Conservation (phyloP, 2,888 invertebrate species). For the Melitaea athalia region DNA sequence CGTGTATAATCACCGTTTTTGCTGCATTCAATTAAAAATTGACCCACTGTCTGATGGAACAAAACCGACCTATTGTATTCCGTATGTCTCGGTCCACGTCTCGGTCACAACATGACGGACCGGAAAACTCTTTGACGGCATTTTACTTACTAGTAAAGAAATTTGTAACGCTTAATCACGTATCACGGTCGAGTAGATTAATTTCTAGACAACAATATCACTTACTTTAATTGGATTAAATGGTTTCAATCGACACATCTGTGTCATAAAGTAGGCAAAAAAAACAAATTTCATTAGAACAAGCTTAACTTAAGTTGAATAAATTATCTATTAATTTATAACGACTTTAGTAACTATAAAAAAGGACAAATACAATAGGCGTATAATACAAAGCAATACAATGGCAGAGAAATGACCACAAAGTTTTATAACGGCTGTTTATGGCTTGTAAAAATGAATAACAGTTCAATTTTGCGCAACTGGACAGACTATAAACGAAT, state of each 20-base stretch:
- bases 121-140: slow-evolving; percentile 42
- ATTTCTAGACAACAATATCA: slow-evolving; percentile 48
- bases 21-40: slow-evolving; percentile 76
- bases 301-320: too few relatives aligned
- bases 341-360: neutral
- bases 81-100: slow-evolving; percentile 43
- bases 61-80: slow-evolving; percentile 50
- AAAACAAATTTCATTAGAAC: too few relatives aligned
- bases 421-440: slow-evolving; percentile 31
- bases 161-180: slow-evolving; percentile 34
- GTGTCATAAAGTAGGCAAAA: slow-evolving; percentile 21
- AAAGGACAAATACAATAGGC: neutral
- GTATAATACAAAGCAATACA: slow-evolving; percentile 3
- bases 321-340: too few relatives aligned
- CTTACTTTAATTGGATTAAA: slow-evolving; percentile 50
- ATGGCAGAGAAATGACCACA: slow-evolving; percentile 15
- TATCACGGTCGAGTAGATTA: slow-evolving; percentile 43
- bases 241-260: slow-evolving; percentile 26
- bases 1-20: slow-evolving; percentile 75
- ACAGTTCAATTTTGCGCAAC: slow-evolving; percentile 36
- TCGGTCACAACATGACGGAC: slow-evolving; percentile 46
- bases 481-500: slow-evolving; percentile 28
- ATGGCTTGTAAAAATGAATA: slow-evolving; percentile 34
- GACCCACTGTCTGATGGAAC: slow-evolving; percentile 67
- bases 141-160: slow-evolving; percentile 30